These are phyloP conservation scores for Phasia obesa DNA, from an alignment of 2,888 invertebrate genomes.

Conservation along the genomic window DNA sequence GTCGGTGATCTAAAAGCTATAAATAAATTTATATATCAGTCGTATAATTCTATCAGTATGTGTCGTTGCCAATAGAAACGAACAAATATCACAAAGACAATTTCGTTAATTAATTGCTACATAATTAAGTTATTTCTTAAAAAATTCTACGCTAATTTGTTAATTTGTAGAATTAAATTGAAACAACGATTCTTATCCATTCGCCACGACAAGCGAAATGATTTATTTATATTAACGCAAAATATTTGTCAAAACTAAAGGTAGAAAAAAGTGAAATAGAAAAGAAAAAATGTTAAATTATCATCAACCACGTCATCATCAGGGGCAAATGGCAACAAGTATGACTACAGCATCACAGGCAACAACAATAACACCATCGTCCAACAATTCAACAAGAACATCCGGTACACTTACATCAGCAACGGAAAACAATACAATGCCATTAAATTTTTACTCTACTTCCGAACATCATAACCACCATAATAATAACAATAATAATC, in stretches of 20 bases:
- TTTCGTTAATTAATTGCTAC: slow-evolving; percentile 74
- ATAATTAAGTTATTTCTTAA: slow-evolving; percentile 72
- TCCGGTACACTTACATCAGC: slow-evolving; percentile 36
- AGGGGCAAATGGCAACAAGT: slow-evolving; percentile 53
- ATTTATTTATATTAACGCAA: slow-evolving; percentile 37
- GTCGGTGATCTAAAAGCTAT: slow-evolving; percentile 25
- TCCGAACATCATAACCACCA: slow-evolving; percentile 25
- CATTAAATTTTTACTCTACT: slow-evolving; percentile 55
- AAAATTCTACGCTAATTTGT: slow-evolving; percentile 62
- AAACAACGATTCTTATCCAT: slow-evolving; percentile 24
- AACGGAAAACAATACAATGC: slow-evolving; percentile 49
- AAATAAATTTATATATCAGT: slow-evolving; percentile 29
- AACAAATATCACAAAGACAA: slow-evolving; percentile 70
- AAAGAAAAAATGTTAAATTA: slow-evolving; percentile 75
- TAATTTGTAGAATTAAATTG: slow-evolving; percentile 48
- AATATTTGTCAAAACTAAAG: neutral
- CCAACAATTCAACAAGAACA: slow-evolving; percentile 19
- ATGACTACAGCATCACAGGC: slow-evolving; percentile 42
- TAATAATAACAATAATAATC: slow-evolving; percentile 10
- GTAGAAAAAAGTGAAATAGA: neutral
- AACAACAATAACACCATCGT: slow-evolving; percentile 22
- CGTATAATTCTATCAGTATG: slow-evolving; percentile 19
- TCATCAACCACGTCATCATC: slow-evolving; percentile 71
- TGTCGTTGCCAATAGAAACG: slow-evolving; percentile 71
- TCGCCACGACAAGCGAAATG: slow-evolving; percentile 5